Evolutionary conservation across 2,113 vertebrate genomes (phyloP), one percentile per base, ranked within the genome.

Genomic region (Rhea americana): DNA sequence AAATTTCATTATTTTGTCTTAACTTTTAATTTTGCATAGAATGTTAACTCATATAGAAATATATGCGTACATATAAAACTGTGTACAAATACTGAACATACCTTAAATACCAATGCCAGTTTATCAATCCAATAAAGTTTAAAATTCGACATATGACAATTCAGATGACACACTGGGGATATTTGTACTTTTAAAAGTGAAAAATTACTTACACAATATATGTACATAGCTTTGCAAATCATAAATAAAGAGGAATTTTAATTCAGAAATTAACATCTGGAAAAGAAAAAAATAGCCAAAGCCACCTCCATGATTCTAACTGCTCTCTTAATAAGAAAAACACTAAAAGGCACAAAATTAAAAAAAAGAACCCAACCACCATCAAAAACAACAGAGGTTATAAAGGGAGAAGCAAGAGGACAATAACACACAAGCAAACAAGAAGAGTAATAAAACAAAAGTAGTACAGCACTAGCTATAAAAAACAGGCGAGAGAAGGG

Each of bases 121-220:
- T 85, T 62, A 76, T 32, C 9, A 2, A 47, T 10, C 20, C 32
- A n/a, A 24, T 22, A 14, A 47, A 83, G 24, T 67, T 13, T 55
- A 25, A 53, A 82, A 68, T 73, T 2, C 62, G 20, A 74, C 3
- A 58, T 20, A 75, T 7, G 17, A 5, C 66, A 51, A 48, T 65
- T 58, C 45, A 0, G 0, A 28, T 35, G 12, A 88, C 8, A 85
- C 5, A 85, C 18, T 51, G 3, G 0, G 50, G 22, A 7, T 16
- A 68, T 39, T 82, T 72, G 26, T 25, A 72, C 22, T 61, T 89
- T 89, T 8, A 48, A 13, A 89, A 48, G 28, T 45, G 11, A 37
- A 66, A 63, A 89, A 10, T n/a, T 87, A 58, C 20, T 45, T 61
- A 4, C 8, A 65, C 28, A 72, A 84, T 1, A 3, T 13, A 59